phyloP scores from a whole-genome alignment of 2,888 invertebrate genomes.

The Acanthacorydalis orientalis region DNA sequence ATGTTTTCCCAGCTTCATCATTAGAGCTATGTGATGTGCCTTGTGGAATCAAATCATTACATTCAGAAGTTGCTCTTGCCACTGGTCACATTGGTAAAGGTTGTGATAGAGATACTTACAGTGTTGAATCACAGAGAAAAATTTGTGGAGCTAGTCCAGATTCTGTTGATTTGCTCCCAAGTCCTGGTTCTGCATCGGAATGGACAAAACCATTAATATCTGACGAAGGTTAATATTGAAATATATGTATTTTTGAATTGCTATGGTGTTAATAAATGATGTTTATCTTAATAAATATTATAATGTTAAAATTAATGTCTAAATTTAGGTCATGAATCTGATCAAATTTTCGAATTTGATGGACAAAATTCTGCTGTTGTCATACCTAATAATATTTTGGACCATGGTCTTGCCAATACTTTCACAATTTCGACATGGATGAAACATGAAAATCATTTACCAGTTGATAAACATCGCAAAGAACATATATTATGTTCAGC shows the following conservation, averaged over 20 bases:
- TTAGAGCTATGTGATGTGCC: conserved; percentile 46
- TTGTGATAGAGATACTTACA: conserved; percentile 89
- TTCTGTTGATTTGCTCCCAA: conserved; percentile 73
- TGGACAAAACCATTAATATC: conserved; percentile 70
- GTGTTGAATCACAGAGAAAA: conserved; percentile 67
- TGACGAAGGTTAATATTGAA: conserved; percentile 42
- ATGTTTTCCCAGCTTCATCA: conserved; percentile 61
- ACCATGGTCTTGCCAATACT: conserved; percentile 59
- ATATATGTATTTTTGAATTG: conserved; percentile 16
- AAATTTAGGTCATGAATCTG: conserved; percentile 45
- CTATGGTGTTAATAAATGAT: too few relatives aligned
- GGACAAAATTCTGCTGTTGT: conserved; percentile 76
- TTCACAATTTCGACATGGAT: conserved; percentile 93
- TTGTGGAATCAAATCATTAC: conserved; percentile 33
- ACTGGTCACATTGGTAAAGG: conserved; percentile 83
- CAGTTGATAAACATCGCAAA: conserved; percentile 77
- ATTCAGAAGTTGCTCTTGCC: conserved; percentile 27
- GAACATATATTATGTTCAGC: conserved; percentile 95
- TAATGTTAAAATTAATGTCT: not conserved
- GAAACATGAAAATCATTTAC: conserved; percentile 68
- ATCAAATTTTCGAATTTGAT: conserved; percentile 92
- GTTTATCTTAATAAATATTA: not conserved
- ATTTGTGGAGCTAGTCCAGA: conserved; percentile 73
- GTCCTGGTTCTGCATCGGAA: conserved; percentile 58
- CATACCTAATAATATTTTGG: conserved; percentile 58